Percentiles rank a stretch among this genome's conserved stretches.
phyloP scores from a whole-genome alignment of 37 sponge, comb jelly and placozoan species.

The Aplysina aerophoba region DNA sequence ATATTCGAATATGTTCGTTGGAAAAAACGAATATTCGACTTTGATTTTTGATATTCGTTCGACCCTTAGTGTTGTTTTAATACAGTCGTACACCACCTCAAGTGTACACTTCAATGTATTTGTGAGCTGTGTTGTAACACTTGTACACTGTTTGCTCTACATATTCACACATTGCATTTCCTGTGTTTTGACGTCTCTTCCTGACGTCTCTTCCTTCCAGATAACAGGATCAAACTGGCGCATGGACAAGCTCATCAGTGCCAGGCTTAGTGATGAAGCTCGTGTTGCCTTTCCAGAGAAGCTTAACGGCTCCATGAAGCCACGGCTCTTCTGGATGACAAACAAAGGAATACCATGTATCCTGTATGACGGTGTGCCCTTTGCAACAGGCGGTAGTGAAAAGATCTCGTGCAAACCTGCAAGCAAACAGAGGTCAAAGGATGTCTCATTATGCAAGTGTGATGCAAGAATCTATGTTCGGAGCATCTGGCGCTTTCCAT shows the following conservation, averaged over 20 bases:
- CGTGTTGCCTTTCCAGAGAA: slow-evolving; percentile 20
- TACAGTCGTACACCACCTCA: no score
- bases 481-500: slow-evolving; percentile 64
- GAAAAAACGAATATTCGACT: no score
- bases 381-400: slow-evolving; percentile 52
- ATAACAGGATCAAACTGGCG: slow-evolving; percentile 20
- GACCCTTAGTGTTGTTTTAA: no score
- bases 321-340: slow-evolving; percentile 87
- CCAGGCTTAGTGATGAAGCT: slow-evolving; percentile 19
- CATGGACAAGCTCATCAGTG: slow-evolving; percentile 16
- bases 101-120: no score
- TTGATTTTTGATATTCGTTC: no score
- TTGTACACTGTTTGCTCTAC: no score
- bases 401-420: slow-evolving; percentile 9
- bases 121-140: no score
- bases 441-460: slow-evolving; percentile 38
- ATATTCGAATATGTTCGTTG: no score
- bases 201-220: not conserved
- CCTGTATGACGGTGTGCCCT: slow-evolving; percentile 84
- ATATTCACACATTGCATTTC: no score
- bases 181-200: no score
- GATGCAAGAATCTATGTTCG: slow-evolving; percentile 70
- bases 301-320: slow-evolving; percentile 63
- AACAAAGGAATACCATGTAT: slow-evolving; percentile 78
- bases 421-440: slow-evolving; percentile 14